Evolutionary conservation across 2,113 vertebrate genomes (phyloP).

Genomic region (Rutilus rutilus): DNA sequence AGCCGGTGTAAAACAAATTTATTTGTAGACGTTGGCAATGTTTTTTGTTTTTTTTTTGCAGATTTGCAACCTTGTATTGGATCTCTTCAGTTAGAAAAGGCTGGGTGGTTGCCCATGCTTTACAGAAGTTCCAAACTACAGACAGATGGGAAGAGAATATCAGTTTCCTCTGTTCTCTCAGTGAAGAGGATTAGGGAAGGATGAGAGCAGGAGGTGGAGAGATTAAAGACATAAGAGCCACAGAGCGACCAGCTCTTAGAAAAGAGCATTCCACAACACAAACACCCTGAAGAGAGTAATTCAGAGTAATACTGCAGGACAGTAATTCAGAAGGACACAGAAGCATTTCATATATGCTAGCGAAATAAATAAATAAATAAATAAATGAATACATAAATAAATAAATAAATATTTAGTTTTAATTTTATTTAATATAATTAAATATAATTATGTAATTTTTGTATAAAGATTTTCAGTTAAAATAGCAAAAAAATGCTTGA

Average conservation of each 20-base stretch:
- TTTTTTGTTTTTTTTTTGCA: background rate
- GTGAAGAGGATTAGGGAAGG: constrained; percentile 26
- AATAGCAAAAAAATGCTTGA: background rate
- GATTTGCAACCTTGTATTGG: background rate
- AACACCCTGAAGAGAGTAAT: background rate
- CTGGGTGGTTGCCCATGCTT: background rate
- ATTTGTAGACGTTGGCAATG: background rate
- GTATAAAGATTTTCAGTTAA: background rate
- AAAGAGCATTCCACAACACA: constrained; percentile 26
- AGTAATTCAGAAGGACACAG: background rate
- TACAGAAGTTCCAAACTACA: background rate
- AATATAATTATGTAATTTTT: background rate
- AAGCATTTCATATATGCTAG: too few species aligned
- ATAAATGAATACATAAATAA: too few species aligned
- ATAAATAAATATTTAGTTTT: too few species aligned
- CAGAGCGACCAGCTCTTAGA: background rate
- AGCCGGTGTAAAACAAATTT: background rate
- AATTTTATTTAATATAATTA: too few species aligned
- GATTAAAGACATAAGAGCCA: constrained; percentile 10
- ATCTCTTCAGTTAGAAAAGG: background rate
- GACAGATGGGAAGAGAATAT: constrained; percentile 53
- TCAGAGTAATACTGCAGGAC: too few species aligned
- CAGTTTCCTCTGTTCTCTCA: constrained; percentile 38
- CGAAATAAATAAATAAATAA: too few species aligned
- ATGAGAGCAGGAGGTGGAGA: constrained; percentile 19